A percentile compares a stretch with the other conserved stretches of the same genome.
These are phyloP conservation scores for Peromyscus attwateri DNA, from an alignment of 2,797 vertebrate genomes.

Conservation along the genomic window DNA sequence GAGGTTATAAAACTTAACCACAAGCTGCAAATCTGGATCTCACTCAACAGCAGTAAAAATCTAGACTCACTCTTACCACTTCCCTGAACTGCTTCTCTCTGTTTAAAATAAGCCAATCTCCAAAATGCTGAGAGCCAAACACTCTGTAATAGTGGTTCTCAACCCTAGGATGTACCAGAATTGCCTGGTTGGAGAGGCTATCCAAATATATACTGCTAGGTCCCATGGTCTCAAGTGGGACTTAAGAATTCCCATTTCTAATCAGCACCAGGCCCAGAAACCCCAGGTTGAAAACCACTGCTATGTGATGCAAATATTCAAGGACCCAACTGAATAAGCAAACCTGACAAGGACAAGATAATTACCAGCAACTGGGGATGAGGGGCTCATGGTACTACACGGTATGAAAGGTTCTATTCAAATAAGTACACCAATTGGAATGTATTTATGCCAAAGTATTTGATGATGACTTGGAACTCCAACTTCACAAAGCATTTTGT, in stretches of 20 bases:
- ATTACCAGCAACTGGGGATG: not conserved
- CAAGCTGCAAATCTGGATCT: not conserved
- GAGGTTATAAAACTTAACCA: not conserved
- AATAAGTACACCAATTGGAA: not conserved
- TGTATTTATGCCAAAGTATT: not conserved
- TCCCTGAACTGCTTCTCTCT: not conserved
- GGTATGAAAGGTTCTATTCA: not conserved
- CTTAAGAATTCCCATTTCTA: constrained; percentile 24
- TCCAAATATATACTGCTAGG: not conserved
- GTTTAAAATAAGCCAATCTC: constrained; percentile 26
- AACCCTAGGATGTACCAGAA: not conserved
- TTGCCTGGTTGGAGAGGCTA: not conserved
- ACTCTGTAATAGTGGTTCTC: not conserved
- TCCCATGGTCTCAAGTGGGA: not conserved
- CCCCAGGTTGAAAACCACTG: not conserved
- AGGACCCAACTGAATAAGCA: not conserved
- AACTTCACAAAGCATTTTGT: constrained; percentile 18
- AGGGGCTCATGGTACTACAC: not conserved
- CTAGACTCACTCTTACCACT: not conserved
- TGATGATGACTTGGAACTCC: not conserved
- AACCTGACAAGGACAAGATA: not conserved
- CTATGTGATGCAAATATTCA: not conserved
- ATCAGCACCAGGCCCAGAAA: not conserved
- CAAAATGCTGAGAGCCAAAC: not conserved
- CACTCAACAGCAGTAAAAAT: not conserved